Evolutionary conservation across 92 coral and sea anemone genomes (phyloP), one percentile per base, ranked within the genome.

Genomic region (Umimayanthus kanabou): DNA sequence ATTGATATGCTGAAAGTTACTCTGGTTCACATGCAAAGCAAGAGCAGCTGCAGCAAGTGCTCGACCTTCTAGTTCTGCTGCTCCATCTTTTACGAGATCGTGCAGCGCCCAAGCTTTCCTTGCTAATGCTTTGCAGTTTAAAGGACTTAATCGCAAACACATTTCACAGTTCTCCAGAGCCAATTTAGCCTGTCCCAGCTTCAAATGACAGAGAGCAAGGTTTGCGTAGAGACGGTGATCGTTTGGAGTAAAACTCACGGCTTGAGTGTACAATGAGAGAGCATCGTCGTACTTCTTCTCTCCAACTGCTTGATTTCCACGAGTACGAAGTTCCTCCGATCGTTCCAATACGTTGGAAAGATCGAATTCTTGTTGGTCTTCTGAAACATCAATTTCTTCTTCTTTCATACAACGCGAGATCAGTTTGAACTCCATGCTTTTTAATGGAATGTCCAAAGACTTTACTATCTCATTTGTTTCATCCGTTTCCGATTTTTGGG

Each of bases 111-210:
- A 94, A 0, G 37, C 37, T 33, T 33, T 33, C 37, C 37, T 33
- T 33, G 37, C 2, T 2, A 33, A 2, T 0, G 98, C 98, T 85
- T 94, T 94, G 50, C 79, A 55, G 89, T 80, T 81, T 33, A 25
- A 6, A 20, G 90, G 83, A 14, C 88, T 73, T 37, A 91, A 66
- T 42, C 75, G 80, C 39, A 94, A 88, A 50, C 98, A 94, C 15
- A 50, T 87, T 18, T 89, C 88, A 75, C 98, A 94, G 73, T 93
- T 94, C 25, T 89, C 85, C 8, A 94, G 89, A 9, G 98, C 98
- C 25, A 89, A 23, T 53, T 80, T 73, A 2, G 98, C 86, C 39
- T 93, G 39, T n/a, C 67, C 73, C 18, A 93, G 80, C 88, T 91
- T 91, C 55, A 94, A 73, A 72, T 89, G 28, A 26, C 94, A 94